Evolutionary conservation across 2,797 vertebrate genomes (phyloP), one percentile per base, ranked within the genome.

Genomic region (Gadopsis marmoratus): DNA sequence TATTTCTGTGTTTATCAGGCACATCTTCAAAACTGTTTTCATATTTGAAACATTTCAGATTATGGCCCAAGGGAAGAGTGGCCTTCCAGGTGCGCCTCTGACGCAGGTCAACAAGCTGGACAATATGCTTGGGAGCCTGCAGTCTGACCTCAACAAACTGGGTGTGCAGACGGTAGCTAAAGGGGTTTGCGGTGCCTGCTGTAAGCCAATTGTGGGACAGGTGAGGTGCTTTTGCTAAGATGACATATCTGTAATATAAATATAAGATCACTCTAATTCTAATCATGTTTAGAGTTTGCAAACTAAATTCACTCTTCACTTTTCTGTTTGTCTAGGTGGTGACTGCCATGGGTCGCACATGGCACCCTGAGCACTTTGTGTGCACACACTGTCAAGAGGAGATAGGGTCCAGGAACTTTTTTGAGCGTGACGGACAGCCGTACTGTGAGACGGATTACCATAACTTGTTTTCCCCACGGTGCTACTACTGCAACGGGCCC

Each of bases 361-460:
- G 98, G 98, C 98, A 99, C 85, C 98, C 98, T 0, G 98, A 99
- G 74, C 98, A 99, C 93, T 99, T 99, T 4, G 98, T 99, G 82
- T 99, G 98, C 89, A 98, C 97, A 59, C 98, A 99, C 94, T 99
- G 98, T 93, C 97, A 98, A 82, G 97, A 98, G 80, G 98, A 99
- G 94, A 99, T 99, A 0, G 97, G 98, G 11, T 98, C 97, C 4
- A 96, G 97, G 75, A 99, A 98, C 94, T 99, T 99, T 94, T 99
- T 99, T 39, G 98, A 99, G 92, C 94, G 97, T 2, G 97, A 99
- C 0, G 97, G 98, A 2, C 97, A 97, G 92, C 98, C 98, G 9
- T 99, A 98, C 95, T 99, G 98, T 1, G 98, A 99, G 95, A 97
- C 95, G 74, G 98, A 99, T 85, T 99, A 99, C 65, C 97, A 99